Conservation (phyloP, 2,113 vertebrate species). For the Camelus dromedarius region DNA sequence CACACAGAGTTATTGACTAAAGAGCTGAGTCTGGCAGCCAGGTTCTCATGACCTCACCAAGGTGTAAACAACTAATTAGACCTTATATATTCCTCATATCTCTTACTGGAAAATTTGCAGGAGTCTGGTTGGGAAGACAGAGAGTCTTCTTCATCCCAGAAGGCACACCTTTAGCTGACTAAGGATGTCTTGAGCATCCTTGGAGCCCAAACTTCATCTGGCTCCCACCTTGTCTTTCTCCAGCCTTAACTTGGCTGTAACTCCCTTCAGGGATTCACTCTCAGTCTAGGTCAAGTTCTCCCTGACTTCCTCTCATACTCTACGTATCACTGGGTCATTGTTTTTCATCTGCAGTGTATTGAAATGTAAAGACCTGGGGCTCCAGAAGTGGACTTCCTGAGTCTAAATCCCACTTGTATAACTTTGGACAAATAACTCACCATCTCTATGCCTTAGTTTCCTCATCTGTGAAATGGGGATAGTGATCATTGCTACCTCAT, state of each 20-base stretch:
- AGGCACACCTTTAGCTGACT: neutral
- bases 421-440: neutral
- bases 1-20: neutral
- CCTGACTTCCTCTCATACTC: neutral
- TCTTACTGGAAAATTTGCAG: neutral
- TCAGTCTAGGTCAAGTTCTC: neutral
- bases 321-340: neutral
- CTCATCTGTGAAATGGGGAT: neutral
- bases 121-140: neutral
- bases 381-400: neutral
- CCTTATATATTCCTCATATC: neutral
- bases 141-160: neutral
- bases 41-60: neutral
- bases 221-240: neutral
- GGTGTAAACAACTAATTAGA: neutral
- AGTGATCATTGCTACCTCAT: neutral
- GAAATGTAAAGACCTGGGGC: neutral
- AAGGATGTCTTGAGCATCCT: neutral
- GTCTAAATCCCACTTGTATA: neutral
- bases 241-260: neutral
- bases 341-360: neutral
- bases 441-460: slow-evolving; percentile 1
- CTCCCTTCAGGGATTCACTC: neutral
- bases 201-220: neutral
- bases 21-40: neutral